Percentiles rank a stretch among this genome's conserved stretches.
Evolutionary conservation across 1,140 invertebrate genomes (phyloP).

Genomic region (Cotesia vestalis): DNA sequence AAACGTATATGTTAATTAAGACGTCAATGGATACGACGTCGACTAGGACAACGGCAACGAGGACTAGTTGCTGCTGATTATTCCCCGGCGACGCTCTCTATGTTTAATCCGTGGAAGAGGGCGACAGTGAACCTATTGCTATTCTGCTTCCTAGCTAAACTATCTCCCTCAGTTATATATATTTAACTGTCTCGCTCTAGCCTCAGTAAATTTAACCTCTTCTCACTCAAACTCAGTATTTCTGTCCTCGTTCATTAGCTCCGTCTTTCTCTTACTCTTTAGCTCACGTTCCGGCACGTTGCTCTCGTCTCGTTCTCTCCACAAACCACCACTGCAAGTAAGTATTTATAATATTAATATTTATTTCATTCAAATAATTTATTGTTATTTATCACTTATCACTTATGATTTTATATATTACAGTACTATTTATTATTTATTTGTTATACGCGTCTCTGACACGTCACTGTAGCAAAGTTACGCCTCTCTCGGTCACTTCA

Average conservation of each 20-base stretch:
- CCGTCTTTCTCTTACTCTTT: slow-evolving; percentile 28
- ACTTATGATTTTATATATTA: neutral
- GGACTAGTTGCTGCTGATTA: slow-evolving; percentile 25
- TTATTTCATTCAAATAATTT: neutral
- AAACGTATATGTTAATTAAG: too few relatives aligned
- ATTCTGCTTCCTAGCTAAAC: slow-evolving; percentile 12
- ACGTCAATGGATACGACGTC: too few relatives aligned
- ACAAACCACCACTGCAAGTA: too few relatives aligned
- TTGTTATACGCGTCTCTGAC: slow-evolving; percentile 31
- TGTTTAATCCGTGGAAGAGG: slow-evolving; percentile 8
- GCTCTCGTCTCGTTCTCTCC: too few relatives aligned
- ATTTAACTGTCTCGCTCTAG: neutral
- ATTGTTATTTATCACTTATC: neutral
- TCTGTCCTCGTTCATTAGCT: neutral
- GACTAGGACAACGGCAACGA: neutral
- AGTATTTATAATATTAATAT: too few relatives aligned
- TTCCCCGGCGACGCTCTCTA: slow-evolving; percentile 25
- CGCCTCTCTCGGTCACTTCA: slow-evolving; percentile 45
- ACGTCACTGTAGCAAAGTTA: slow-evolving; percentile 33
- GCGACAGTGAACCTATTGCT: slow-evolving; percentile 20
- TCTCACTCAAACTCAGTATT: slow-evolving; percentile 6
- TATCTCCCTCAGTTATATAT: neutral
- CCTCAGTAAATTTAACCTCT: slow-evolving; percentile 2
- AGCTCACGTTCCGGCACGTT: slow-evolving; percentile 20
- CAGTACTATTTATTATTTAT: neutral